Percentiles rank a stretch among this genome's conserved stretches.
These are phyloP conservation scores for Subacronicta megacephala DNA, from an alignment of 2,888 invertebrate species.

Conservation along the genomic window DNA sequence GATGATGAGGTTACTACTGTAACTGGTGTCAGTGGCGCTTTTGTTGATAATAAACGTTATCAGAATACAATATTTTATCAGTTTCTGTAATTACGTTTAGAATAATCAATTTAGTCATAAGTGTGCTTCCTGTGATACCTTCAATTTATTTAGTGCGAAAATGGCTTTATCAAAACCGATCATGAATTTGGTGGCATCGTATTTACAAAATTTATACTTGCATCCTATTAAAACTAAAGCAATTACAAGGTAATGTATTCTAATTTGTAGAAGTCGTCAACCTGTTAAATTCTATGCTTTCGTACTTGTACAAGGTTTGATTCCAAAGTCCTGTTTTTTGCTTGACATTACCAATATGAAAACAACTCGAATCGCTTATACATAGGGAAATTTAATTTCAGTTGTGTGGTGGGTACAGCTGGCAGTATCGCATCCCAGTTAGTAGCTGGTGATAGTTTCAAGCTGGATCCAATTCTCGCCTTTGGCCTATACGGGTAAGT, in stretches of 20 bases:
- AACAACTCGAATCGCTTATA: no score
- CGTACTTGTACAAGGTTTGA: conserved; percentile 26
- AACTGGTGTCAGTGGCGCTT: conserved; percentile 12
- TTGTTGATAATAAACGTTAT: conserved; percentile 48
- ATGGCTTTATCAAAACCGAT: conserved; percentile 93
- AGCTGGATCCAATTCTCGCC: conserved; percentile 92
- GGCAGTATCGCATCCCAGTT: conserved; percentile 94
- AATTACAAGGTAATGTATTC: conserved; percentile 91
- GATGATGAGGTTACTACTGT: no score
- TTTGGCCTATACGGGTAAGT: conserved; percentile 94
- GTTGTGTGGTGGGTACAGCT: conserved; percentile 92
- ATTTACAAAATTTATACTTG: conserved; percentile 93
- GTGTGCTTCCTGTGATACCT: conserved; percentile 35
- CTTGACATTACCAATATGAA: conserved; percentile 7
- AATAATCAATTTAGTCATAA: conserved; percentile 39
- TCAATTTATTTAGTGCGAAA: conserved; percentile 20
- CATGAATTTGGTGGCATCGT: conserved; percentile 91
- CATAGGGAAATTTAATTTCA: conserved; percentile 73
- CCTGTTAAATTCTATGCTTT: conserved; percentile 13
- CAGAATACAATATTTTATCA: conserved; percentile 43
- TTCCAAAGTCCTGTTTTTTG: conserved; percentile 46
- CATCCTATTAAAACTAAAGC: conserved; percentile 94
- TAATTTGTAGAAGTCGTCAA: conserved; percentile 2
- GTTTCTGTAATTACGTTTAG: conserved; percentile 43
- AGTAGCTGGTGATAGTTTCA: conserved; percentile 91